phyloP scores from a whole-genome alignment of 2,113 vertebrate species.

The Cinclus cinclus region DNA sequence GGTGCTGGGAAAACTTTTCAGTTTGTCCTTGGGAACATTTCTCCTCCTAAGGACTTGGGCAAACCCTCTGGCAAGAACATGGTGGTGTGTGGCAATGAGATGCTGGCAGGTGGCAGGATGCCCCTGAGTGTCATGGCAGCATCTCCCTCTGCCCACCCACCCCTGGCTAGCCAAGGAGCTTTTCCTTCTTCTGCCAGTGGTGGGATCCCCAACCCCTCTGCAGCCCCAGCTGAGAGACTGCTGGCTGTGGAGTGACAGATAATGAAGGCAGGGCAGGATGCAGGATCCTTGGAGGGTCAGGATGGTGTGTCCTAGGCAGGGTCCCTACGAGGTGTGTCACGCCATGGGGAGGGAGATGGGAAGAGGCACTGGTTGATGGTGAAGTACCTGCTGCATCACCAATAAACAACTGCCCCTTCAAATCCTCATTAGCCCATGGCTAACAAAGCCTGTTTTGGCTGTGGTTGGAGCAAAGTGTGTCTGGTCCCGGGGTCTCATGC shows the following conservation, averaged over 20 bases:
- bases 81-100: neutral
- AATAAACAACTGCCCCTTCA: neutral
- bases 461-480: rapidly evolving
- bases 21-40: neutral
- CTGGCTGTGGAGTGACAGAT: neutral
- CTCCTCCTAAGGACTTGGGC: neutral
- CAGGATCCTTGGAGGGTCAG: neutral
- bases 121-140: rapidly evolving
- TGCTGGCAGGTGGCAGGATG: neutral
- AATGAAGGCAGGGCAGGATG: neutral
- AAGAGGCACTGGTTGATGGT: neutral
- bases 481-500: rapidly evolving
- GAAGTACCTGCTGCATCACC: rapidly evolving
- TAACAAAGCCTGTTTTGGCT: rapidly evolving
- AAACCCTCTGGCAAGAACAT: neutral
- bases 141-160: neutral
- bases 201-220: neutral
- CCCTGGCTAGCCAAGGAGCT: neutral
- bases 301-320: neutral
- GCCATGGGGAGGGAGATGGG: neutral
- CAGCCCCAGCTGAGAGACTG: neutral
- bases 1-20: neutral
- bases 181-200: neutral
- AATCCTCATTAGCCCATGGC: rapidly evolving
- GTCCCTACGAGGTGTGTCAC: rapidly evolving